phyloP scores from a whole-genome alignment of 2,888 invertebrate species.

The Himalopsyche japonica region DNA sequence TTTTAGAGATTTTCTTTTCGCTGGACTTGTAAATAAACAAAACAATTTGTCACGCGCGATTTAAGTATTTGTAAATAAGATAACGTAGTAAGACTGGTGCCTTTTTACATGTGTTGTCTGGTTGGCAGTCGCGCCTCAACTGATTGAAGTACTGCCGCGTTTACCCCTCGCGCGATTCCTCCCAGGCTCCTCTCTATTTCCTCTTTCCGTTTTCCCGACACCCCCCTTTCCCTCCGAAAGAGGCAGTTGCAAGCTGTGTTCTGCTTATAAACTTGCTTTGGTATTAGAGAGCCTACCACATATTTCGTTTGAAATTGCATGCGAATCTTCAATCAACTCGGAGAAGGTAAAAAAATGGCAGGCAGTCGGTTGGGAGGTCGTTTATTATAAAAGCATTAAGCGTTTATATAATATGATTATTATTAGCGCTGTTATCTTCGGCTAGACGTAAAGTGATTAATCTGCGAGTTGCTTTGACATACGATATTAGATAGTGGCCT shows the following conservation, averaged over 20 bases:
- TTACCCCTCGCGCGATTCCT: not conserved
- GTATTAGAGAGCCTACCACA: not conserved
- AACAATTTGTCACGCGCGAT: not conserved
- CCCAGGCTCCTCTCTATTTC: not conserved
- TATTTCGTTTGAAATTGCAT: not conserved
- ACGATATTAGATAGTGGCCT: not conserved
- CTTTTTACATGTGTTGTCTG: not conserved
- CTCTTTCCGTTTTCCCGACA: not conserved
- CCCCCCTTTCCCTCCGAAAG: not conserved
- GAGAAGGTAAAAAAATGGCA: not conserved
- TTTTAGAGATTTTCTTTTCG: not conserved
- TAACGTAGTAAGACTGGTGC: not conserved
- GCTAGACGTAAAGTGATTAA: not conserved
- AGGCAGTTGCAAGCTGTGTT: not conserved
- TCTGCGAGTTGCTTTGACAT: not conserved
- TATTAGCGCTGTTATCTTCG: not conserved
- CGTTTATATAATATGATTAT: not conserved
- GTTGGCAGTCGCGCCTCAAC: not conserved
- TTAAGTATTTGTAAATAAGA: not conserved
- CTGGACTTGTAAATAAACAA: not conserved
- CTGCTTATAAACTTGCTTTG: not conserved
- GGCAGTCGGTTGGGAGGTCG: not conserved
- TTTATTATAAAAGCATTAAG: not conserved
- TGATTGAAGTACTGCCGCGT: not conserved
- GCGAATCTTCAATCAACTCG: not conserved